Evolutionary conservation across 2,888 invertebrate species (phyloP).

Genomic region (Trypoxylon attenuatum): DNA sequence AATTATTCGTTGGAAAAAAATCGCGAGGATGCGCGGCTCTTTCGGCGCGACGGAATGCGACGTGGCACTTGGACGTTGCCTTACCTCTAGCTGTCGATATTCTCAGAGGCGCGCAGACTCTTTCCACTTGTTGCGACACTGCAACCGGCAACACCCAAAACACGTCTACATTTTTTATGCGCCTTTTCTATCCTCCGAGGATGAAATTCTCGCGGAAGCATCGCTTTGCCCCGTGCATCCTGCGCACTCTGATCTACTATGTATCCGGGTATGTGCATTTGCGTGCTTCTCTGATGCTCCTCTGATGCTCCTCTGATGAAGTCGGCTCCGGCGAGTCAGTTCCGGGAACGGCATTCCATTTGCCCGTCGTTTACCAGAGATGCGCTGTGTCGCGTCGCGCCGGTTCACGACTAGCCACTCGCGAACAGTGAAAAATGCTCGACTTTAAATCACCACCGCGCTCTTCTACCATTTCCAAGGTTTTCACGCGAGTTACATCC

Average conservation of each 20-base stretch:
- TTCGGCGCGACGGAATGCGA: too few relatives aligned
- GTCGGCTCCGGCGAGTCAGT: neutral
- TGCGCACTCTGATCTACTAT: conserved; percentile 9
- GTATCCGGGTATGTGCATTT: conserved; percentile 4
- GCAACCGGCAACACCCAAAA: conserved; percentile 41
- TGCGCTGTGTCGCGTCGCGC: too few relatives aligned
- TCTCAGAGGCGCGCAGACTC: too few relatives aligned
- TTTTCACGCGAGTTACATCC: too few relatives aligned
- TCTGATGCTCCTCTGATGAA: conserved; percentile 13
- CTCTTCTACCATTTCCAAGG: too few relatives aligned
- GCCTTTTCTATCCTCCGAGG: conserved; percentile 23
- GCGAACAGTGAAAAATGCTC: neutral
- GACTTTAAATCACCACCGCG: neutral
- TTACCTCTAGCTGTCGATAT: too few relatives aligned
- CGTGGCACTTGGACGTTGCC: neutral
- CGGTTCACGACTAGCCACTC: too few relatives aligned
- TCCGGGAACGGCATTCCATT: neutral
- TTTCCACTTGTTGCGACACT: too few relatives aligned
- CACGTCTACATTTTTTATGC: conserved; percentile 55
- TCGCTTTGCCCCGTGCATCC: neutral
- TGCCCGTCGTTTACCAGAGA: neutral
- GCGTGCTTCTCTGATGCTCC: too few relatives aligned
- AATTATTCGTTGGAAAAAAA: conserved; percentile 66
- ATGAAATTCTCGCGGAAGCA: conserved; percentile 4
- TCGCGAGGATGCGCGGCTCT: too few relatives aligned